Evolutionary conservation across 2,888 invertebrate species (phyloP), one percentile per base, ranked within the genome.

Genomic region (Drosophila demipolita): DNA sequence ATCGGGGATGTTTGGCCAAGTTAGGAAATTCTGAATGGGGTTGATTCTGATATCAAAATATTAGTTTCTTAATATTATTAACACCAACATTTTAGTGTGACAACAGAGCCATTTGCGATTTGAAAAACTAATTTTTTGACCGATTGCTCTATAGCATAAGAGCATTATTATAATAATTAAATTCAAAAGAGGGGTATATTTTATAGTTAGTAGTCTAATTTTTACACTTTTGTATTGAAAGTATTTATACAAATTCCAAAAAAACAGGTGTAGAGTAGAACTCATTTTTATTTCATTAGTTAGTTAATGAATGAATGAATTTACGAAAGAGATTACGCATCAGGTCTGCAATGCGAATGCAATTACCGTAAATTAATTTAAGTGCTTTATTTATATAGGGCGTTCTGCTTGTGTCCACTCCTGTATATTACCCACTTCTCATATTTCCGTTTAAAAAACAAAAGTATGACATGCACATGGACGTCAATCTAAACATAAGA

Each of bases 341-440:
- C 40, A 54, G 38, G 40, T 60, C 45, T 57, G 17, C 54, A 63
- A 71, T 60, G 66, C 32, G 65, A 81, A 78, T 66, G 66, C 84
- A 71, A 87, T 78, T 78, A 82, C 69, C 66, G 68, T 63, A 74
- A 80, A 86, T 77, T 82, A 80, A 80, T 74, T 83, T 83, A 66
- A 83, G 82, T 85, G 79, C 61, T 75, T 77, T 77, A 80, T 80
- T 82, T 77, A 61, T 61, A 58, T 35, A 75, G 55, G 68, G 79
- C 60, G 69, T 66, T 40, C 53, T 58, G 73, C 57, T 36, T n/a
- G 40, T 57, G 36, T 59, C 49, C 65, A 72, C 63, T 62, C 61
- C 48, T 66, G 54, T 68, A 42, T 71, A 65, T 72, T 58, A 26
- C 55, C 32, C 57, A 55, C 60, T 59, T 71, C 61, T 85, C 72